Conservation (phyloP, 2,888 invertebrate species). For the Nycteola revayana region DNA sequence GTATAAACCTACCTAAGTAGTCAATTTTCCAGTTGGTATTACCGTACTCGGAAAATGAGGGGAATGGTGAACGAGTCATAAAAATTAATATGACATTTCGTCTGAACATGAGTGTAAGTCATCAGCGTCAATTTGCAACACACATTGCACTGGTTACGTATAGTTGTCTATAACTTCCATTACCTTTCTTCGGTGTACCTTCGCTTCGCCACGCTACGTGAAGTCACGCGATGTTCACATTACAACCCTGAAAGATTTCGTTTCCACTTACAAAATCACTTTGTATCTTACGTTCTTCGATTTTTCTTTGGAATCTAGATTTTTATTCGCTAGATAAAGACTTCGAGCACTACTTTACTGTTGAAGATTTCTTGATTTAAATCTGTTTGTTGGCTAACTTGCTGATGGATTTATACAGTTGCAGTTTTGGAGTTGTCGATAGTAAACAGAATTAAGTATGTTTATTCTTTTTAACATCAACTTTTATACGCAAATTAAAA, state of each 20-base stretch:
- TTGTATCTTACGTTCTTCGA: constrained; percentile 59
- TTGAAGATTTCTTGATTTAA: constrained; percentile 27
- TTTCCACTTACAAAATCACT: constrained; percentile 77
- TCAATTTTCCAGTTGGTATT: too few species aligned
- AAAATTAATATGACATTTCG: too few species aligned
- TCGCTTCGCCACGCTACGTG: constrained; percentile 41
- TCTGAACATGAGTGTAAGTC: constrained; percentile 16
- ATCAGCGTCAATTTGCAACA: constrained; percentile 26
- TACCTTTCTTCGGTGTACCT: constrained; percentile 49
- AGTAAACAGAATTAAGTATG: too few species aligned
- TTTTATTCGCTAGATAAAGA: constrained; percentile 26
- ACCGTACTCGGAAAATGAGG: too few species aligned
- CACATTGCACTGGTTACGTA: constrained; percentile 31
- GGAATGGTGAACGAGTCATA: too few species aligned
- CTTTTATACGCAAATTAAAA: too few species aligned
- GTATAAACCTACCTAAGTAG: too few species aligned
- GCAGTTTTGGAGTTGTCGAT: too few species aligned
- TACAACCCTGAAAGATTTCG: constrained; percentile 68
- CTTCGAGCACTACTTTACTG: constrained; percentile 18
- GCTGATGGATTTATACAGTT: too few species aligned
- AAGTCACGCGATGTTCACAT: constrained; percentile 73
- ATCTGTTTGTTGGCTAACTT: constrained; percentile 1
- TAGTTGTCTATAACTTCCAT: constrained; percentile 50
- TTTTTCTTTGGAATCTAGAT: constrained; percentile 37
- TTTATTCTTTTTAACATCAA: too few species aligned